These are phyloP conservation scores for Sinocyclocheilus anophthalmus DNA, from an alignment of 2,113 vertebrate genomes.

Conservation along the genomic window DNA sequence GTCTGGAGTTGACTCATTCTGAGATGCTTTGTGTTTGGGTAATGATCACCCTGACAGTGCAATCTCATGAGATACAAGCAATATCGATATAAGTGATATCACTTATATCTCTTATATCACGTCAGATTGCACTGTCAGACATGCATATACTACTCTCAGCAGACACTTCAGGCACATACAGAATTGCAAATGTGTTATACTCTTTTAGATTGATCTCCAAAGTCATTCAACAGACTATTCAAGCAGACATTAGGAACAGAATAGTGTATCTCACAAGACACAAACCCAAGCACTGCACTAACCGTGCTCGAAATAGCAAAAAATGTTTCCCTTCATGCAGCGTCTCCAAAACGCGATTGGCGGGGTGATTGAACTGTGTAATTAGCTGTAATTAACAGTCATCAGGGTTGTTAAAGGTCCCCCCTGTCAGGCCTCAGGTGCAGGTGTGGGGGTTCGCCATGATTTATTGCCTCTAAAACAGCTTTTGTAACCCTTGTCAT, in stretches of 20 bases:
- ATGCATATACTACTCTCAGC: not conserved
- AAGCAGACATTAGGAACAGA: not conserved
- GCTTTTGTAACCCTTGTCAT: constrained; percentile 1
- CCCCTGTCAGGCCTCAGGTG: constrained; percentile 56
- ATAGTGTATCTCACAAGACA: not conserved
- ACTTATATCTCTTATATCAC: not conserved
- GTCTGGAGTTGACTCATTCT: not conserved
- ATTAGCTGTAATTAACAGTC: constrained; percentile 74
- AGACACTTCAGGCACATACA: not conserved
- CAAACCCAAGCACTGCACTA: constrained; percentile 16
- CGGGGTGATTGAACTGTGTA: constrained; percentile 74
- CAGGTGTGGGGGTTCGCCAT: constrained; percentile 65
- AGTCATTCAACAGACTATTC: not conserved
- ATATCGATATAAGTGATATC: not conserved
- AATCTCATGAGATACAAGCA: not conserved
- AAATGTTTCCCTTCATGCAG: constrained; percentile 18
- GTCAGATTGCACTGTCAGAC: not conserved
- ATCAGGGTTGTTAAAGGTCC: constrained; percentile 72
- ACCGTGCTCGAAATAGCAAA: constrained; percentile 33
- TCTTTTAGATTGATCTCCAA: not conserved
- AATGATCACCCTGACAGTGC: not conserved
- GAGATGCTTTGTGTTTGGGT: not conserved
- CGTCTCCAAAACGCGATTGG: constrained; percentile 47
- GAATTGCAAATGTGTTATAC: not conserved
- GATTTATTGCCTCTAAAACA: constrained; percentile 29